These are phyloP conservation scores for Antechinus stuartii DNA, from an alignment of 2,113 vertebrate species.

Conservation along the genomic window DNA sequence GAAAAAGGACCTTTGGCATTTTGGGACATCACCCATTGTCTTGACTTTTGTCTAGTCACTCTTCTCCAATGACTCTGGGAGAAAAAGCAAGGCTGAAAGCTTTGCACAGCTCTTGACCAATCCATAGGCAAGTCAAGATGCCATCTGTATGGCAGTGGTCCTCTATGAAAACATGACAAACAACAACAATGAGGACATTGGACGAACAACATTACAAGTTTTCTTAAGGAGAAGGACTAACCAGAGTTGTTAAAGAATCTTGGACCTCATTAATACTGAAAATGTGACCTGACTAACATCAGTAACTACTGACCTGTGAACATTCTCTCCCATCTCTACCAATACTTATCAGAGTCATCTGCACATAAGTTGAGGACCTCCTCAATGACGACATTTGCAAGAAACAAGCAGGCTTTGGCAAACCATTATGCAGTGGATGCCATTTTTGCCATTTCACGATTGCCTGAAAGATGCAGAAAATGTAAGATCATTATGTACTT, in stretches of 20 bases:
- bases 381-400: background rate
- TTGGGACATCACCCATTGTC: background rate
- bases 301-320: background rate
- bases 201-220: background rate
- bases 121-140: background rate
- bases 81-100: background rate
- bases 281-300: background rate
- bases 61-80: background rate
- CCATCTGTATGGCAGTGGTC: background rate
- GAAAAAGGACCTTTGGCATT: background rate
- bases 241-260: background rate
- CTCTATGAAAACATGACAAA: background rate
- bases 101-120: background rate
- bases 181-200: background rate
- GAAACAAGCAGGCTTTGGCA: background rate
- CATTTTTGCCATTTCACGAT: background rate
- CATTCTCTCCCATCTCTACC: background rate
- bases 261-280: background rate
- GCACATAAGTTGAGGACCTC: background rate
- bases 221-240: background rate
- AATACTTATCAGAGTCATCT: background rate
- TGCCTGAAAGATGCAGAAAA: background rate
- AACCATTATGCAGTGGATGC: background rate
- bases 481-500: background rate
- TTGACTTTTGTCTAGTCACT: background rate